These are phyloP conservation scores for Argyresthia goedartella DNA, from an alignment of 2,888 invertebrate species.

Conservation along the genomic window DNA sequence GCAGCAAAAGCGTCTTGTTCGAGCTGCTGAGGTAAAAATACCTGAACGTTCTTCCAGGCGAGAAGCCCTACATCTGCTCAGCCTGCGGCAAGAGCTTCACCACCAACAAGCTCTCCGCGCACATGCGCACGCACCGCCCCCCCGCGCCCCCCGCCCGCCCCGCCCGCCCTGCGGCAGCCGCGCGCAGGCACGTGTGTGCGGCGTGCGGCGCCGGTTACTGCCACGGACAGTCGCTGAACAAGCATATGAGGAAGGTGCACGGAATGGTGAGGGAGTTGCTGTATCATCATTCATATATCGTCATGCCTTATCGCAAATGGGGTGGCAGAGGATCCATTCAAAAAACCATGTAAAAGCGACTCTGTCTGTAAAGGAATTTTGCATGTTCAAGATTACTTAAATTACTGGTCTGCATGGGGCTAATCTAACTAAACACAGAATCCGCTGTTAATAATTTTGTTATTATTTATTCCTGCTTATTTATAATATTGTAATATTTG, in stretches of 20 bases:
- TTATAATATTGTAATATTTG: too few species aligned
- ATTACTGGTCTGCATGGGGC: too few species aligned
- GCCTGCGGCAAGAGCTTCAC: conserved; percentile 45
- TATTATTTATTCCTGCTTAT: too few species aligned
- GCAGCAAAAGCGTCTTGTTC: neutral
- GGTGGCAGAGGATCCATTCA: too few species aligned
- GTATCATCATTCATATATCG: too few species aligned
- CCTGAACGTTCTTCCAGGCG: conserved; percentile 29
- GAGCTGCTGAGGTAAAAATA: too few species aligned
- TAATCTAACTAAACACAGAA: too few species aligned
- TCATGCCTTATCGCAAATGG: too few species aligned
- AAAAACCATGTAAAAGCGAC: too few species aligned
- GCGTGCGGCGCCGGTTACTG: conserved; percentile 29
- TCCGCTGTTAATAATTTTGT: too few species aligned
- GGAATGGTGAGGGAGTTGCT: conserved; percentile 15
- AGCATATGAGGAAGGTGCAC: conserved; percentile 35
- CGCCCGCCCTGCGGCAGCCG: conserved; percentile 14
- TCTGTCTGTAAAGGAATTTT: too few species aligned
- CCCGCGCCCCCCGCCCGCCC: conserved; percentile 21
- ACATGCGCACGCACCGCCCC: conserved; percentile 22
- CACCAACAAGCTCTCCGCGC: conserved; percentile 46
- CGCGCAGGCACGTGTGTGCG: conserved; percentile 21
- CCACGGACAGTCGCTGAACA: conserved; percentile 43
- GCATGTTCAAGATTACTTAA: too few species aligned
- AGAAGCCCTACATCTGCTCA: conserved; percentile 45